Evolutionary conservation across 2,888 invertebrate species (phyloP), one percentile per base, ranked within the genome.

Genomic region (Lepidocyrtoides sp.): DNA sequence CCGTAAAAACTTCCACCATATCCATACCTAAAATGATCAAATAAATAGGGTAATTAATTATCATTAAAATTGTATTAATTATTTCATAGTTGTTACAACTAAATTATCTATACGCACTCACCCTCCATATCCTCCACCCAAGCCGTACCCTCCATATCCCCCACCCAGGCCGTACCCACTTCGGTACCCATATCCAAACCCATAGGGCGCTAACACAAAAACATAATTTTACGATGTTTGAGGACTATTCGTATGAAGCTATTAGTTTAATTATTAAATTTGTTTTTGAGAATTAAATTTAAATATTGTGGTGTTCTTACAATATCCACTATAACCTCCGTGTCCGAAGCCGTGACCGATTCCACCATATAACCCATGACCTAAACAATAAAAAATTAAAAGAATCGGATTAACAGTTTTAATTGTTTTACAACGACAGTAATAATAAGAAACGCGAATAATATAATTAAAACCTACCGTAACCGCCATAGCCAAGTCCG

Each of bases 321-420:
- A 72, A 20, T 54, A 60, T 23, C 86, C 81, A 8, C 72, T 29
- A 60, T 91, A 75, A 14, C 82, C 91, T 4, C 91, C 91, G 72
- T 89, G 48, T 14, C 87, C 87, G 0, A 54, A 72, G 8, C 85
- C 85, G 29, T 79, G 66, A 5, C 79, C 87, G 2, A 63, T 2
- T 14, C 63, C 63, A 29, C 63, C 63, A 10, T 63, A 63, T 63
- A n/a, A n/a, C n/a, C 57, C 57, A 29, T 7, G 66, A 7, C 57
- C 57, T 66, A 29, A 32, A 20, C 10, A 32, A 66, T 14, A 66
- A 66, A 12, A 36, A 41, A 41, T n/a, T 41, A 32, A 5, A 29
- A 32, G 17, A 12, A 26, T 32, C 12, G n/a, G 10, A 66, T 29
- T 66, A 4, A 69, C 17, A 81, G 5, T 51, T 4, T 48, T 26